Conservation (phyloP, 1,140 invertebrate species). For the Bombus confusus region DNA sequence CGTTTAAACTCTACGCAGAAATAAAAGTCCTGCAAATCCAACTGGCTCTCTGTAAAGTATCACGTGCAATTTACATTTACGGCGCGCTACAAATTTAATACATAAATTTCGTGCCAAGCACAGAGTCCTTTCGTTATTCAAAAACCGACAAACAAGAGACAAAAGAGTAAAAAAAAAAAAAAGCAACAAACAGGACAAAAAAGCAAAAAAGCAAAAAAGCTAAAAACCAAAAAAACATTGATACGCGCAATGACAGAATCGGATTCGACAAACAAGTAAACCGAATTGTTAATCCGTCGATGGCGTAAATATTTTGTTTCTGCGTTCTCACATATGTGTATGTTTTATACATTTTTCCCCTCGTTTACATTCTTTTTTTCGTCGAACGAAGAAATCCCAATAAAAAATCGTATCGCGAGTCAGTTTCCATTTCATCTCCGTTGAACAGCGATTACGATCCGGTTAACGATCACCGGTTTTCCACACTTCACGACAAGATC, state of each 20-base stretch:
- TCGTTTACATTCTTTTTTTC: neutral
- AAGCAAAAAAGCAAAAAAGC: neutral
- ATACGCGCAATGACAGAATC: neutral
- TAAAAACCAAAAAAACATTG: neutral
- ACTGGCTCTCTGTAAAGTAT: neutral
- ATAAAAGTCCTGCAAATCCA: constrained; percentile 7
- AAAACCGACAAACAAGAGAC: neutral
- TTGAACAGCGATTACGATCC: constrained; percentile 15
- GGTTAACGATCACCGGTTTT: constrained; percentile 38
- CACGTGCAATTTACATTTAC: constrained; percentile 4
- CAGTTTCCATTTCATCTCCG: constrained; percentile 34
- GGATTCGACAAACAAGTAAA: neutral
- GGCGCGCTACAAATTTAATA: constrained; percentile 1
- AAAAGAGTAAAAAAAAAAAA: neutral
- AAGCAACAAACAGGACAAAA: neutral
- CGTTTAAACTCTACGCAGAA: constrained; percentile 7
- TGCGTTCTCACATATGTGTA: neutral
- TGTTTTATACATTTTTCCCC: no score
- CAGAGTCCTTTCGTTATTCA: neutral
- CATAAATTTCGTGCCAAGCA: neutral
- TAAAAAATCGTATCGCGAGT: constrained; percentile 39
- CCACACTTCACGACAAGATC: constrained; percentile 18
- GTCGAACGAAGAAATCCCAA: neutral
- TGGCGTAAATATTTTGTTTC: neutral
- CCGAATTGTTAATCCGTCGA: neutral